A percentile compares a stretch with the other conserved stretches of the same genome.
phyloP scores from a whole-genome alignment of 2,888 invertebrate species.

The Lypha dubia region DNA sequence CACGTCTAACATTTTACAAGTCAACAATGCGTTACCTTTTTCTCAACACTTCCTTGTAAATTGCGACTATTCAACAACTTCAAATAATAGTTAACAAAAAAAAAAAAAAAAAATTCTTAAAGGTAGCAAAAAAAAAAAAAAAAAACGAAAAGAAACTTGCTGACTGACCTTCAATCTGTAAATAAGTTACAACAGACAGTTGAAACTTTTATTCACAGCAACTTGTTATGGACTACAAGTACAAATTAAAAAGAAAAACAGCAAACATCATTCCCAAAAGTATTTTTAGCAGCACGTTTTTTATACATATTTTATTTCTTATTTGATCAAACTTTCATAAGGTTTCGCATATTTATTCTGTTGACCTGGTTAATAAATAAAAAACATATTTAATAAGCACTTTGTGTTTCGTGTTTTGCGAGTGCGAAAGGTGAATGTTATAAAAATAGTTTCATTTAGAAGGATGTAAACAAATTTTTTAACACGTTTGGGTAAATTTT shows the following conservation, averaged over 20 bases:
- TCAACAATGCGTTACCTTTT: no score
- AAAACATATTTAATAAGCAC: not conserved
- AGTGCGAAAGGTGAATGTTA: constrained; percentile 12
- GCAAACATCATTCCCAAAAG: not conserved
- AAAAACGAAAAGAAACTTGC: not conserved
- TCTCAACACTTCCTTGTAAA: no score
- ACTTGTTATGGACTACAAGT: not conserved
- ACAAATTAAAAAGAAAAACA: not conserved
- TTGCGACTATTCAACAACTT: no score
- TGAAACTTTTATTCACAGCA: not conserved
- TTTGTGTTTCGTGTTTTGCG: not conserved
- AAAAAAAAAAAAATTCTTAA: no score
- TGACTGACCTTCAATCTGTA: not conserved
- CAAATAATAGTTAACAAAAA: no score
- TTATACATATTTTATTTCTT: not conserved
- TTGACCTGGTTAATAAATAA: not conserved
- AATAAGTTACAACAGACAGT: not conserved
- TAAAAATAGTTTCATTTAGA: not conserved
- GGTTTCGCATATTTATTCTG: not conserved
- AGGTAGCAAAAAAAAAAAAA: no score
- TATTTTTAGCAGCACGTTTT: not conserved
- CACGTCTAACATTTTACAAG: no score
- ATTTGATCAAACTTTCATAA: not conserved
- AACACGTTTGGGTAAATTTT: not conserved
- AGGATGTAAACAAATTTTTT: not conserved